These are phyloP conservation scores for Busseola fusca DNA, from an alignment of 2,888 invertebrate species.

Conservation along the genomic window DNA sequence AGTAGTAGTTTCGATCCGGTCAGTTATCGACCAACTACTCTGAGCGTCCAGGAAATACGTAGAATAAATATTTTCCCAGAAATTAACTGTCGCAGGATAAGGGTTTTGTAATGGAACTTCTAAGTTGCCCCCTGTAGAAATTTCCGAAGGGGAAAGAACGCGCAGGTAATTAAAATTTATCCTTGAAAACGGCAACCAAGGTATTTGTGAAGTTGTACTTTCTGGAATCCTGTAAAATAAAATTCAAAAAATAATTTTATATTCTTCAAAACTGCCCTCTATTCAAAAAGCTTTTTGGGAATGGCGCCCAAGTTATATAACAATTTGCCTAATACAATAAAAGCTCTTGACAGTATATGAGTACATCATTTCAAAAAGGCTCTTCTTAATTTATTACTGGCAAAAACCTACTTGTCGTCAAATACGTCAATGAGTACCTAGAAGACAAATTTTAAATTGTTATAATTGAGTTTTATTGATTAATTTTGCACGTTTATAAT, in stretches of 20 bases:
- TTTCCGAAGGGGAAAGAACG: constrained; percentile 70
- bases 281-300: too few species aligned
- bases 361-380: too few species aligned
- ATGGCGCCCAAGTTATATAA: too few species aligned
- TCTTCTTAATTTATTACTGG: too few species aligned
- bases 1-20: constrained; percentile 48
- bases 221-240: constrained; percentile 73
- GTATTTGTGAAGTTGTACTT: constrained; percentile 69
- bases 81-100: constrained; percentile 67
- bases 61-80: constrained; percentile 79
- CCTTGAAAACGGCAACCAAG: constrained; percentile 74
- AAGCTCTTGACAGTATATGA: too few species aligned
- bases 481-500: too few species aligned
- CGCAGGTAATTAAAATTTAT: constrained; percentile 67
- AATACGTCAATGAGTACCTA: too few species aligned
- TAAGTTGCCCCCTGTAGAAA: constrained; percentile 61
- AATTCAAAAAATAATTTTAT: background rate
- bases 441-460: too few species aligned
- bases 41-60: constrained; percentile 78
- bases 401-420: too few species aligned
- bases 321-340: too few species aligned
- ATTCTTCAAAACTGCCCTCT: too few species aligned
- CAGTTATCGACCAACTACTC: constrained; percentile 70
- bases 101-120: constrained; percentile 73
- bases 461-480: too few species aligned